phyloP scores from a whole-genome alignment of 2,888 invertebrate genomes.

The Clanis bilineata region DNA sequence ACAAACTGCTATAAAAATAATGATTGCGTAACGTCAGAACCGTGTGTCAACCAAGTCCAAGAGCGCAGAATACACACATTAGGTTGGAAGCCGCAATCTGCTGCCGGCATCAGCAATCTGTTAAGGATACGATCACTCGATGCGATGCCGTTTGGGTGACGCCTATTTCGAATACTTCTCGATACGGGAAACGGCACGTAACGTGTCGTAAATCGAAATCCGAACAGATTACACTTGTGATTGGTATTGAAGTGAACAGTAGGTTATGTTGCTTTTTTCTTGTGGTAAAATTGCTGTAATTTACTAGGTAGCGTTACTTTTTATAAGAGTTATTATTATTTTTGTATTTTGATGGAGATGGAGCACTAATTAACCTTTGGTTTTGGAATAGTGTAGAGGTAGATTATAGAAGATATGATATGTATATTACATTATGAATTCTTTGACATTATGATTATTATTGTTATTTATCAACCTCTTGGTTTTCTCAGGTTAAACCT shows the following conservation, averaged over 20 bases:
- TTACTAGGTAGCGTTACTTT: too few relatives aligned
- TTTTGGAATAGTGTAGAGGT: too few relatives aligned
- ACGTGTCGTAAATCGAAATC: conserved; percentile 51
- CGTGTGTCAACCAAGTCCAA: conserved; percentile 19
- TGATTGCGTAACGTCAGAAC: background rate
- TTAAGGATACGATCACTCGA: conserved; percentile 61
- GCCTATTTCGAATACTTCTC: conserved; percentile 63
- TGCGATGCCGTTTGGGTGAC: conserved; percentile 56
- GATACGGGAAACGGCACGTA: conserved; percentile 45
- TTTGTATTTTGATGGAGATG: too few relatives aligned
- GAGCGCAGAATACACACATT: conserved; percentile 47
- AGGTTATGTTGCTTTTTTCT: background rate
- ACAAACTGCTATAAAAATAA: too few relatives aligned
- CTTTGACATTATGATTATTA: too few relatives aligned
- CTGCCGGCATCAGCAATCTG: conserved; percentile 53
- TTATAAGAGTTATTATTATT: too few relatives aligned
- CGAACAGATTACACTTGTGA: conserved; percentile 48
- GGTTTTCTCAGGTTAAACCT: too few relatives aligned
- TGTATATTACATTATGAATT: too few relatives aligned
- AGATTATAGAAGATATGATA: too few relatives aligned
- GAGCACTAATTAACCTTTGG: too few relatives aligned
- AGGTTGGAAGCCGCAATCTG: conserved; percentile 54
- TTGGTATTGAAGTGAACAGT: conserved; percentile 9
- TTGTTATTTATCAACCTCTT: too few relatives aligned
- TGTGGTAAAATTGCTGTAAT: too few relatives aligned